A percentile compares a stretch with the other conserved stretches of the same genome.
Conservation (phyloP, 2,888 invertebrate species). For the Drosophila neotestacea region DNA sequence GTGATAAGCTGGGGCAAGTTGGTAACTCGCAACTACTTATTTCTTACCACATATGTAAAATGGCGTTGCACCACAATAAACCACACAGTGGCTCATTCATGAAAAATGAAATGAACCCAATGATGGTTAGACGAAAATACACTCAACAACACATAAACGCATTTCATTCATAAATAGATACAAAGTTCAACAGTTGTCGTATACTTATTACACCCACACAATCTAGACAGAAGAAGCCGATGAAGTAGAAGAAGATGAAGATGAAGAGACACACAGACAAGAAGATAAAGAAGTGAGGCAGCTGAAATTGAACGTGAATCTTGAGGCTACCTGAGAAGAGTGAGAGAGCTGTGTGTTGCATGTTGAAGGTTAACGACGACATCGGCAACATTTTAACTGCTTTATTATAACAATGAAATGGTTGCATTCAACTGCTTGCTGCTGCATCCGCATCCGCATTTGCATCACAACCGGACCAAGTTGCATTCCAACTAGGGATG, state of each 20-base stretch:
- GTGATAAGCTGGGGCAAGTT: slow-evolving; percentile 29
- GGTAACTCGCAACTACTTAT: slow-evolving; percentile 21
- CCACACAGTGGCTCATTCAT: slow-evolving; percentile 47
- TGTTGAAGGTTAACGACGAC: slow-evolving; percentile 51
- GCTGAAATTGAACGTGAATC: slow-evolving; percentile 30
- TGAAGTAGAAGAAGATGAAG: neutral
- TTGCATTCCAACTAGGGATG: slow-evolving; percentile 1
- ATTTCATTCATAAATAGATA: slow-evolving; percentile 73
- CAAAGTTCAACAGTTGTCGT: slow-evolving; percentile 56
- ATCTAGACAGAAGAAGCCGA: slow-evolving; percentile 2
- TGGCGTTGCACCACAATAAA: slow-evolving; percentile 15
- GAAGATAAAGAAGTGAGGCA: slow-evolving; percentile 15
- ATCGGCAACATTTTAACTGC: slow-evolving; percentile 67
- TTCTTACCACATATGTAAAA: slow-evolving; percentile 40
- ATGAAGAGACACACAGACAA: neutral
- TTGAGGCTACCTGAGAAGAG: slow-evolving; percentile 43
- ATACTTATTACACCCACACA: slow-evolving; percentile 19
- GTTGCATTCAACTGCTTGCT: slow-evolving; percentile 20
- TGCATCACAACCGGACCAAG: slow-evolving; percentile 40
- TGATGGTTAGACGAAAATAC: slow-evolving; percentile 18
- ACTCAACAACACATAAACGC: slow-evolving; percentile 45
- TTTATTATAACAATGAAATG: slow-evolving; percentile 65
- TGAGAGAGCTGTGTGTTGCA: slow-evolving; percentile 29
- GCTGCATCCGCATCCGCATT: slow-evolving; percentile 39
- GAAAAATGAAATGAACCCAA: slow-evolving; percentile 4